Evolutionary conservation across 2,113 vertebrate species (phyloP).

Genomic region (Zootoca vivipara): DNA sequence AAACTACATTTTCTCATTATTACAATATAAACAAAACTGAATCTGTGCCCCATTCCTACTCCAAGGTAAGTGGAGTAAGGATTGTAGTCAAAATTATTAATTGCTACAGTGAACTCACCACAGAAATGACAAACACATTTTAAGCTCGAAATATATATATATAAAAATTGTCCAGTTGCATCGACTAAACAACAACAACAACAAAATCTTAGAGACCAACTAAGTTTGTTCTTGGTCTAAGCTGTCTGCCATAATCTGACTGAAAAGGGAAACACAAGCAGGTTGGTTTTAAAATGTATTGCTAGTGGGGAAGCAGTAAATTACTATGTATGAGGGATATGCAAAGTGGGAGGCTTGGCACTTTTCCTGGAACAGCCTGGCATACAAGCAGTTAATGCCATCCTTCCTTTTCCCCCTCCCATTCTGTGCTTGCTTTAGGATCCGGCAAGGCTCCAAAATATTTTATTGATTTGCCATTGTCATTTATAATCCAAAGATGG

Average conservation of each 20-base stretch:
- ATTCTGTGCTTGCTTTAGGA: background rate
- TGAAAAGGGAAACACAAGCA: background rate
- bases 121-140: background rate
- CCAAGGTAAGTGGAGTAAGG: too few relatives aligned
- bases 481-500: background rate
- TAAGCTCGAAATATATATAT: background rate
- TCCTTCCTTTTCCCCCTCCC: background rate
- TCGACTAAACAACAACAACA: too few relatives aligned
- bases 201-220: too few relatives aligned
- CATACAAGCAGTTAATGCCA: background rate
- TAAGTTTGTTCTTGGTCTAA: too few relatives aligned
- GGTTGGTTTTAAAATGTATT: background rate
- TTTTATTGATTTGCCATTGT: conserved; percentile 11
- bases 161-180: too few relatives aligned
- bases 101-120: background rate
- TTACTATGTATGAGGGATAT: background rate
- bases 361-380: background rate
- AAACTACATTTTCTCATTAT: too few relatives aligned
- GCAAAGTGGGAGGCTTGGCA: background rate
- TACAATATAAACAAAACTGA: too few relatives aligned
- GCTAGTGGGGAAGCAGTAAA: background rate
- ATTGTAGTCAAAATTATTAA: background rate
- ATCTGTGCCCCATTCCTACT: too few relatives aligned
- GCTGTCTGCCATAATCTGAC: background rate
- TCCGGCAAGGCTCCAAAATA: background rate